Evolutionary conservation across 2,113 vertebrate genomes (phyloP), one percentile per base, ranked within the genome.

Genomic region (Indicator indicator): DNA sequence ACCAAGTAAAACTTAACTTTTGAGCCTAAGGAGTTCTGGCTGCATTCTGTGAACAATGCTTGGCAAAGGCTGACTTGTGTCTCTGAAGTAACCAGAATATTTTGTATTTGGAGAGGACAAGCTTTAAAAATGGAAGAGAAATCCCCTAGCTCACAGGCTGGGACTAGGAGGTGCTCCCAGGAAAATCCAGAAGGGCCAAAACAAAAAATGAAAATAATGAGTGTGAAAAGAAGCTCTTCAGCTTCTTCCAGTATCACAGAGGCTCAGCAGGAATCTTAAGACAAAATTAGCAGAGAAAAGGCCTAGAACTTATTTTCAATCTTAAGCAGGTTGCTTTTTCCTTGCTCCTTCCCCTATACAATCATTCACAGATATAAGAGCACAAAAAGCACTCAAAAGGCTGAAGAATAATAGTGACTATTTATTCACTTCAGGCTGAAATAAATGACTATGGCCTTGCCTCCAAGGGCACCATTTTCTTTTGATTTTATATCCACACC

Each of bases 401-500:
- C 74, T 82, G 74, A 48, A 91, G 26, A 89, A 30, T 44, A 95
- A 81, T 23, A 68, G 76, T 86, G 68, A 23, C 48, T 78, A 75
- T 94, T 86, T 73, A 83, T 93, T 77, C 11, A 2, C 74, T 54
- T 88, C 80, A 48, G 58, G 44, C 69, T 92, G 83, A 90, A 96
- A 90, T 27, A 5, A 60, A 78, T 81, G 86, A 68, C 69, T 74
- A 10, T 3, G 28, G 70, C 60, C 80, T 78, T 92, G 56, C 80
- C 76, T 90, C 62, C 64, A 81, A 88, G 90, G 95, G 80, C 76
- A 81, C 73, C 10, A 6, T 90, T 93, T 93, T 92, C 76, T 80
- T 91, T 93, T 78, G 64, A 84, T 88, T 95, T 96, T 92, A 74
- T 71, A 83, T 86, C 76, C 90, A 55, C 68, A 79, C n/a, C 80